Base-by-base conservation (phyloP, 1,140 invertebrate species). In the Hylyphantes graminicola region DNA sequence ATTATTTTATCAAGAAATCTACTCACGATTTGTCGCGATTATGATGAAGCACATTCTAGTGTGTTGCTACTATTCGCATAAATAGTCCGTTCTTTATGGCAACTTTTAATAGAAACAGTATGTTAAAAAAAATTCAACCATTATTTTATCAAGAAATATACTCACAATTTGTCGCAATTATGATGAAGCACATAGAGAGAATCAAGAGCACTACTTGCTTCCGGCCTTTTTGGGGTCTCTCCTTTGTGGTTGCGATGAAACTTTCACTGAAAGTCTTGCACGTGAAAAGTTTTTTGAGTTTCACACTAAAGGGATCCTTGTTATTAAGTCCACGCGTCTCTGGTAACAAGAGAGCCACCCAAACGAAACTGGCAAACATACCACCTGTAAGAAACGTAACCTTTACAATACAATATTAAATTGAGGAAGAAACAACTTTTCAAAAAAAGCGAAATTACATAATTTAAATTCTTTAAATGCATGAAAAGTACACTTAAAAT, bases 111-210 rank as follows among this genome's bases (percentile, higher is more conserved):
- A 5, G 35, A 35, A 35, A 35, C 35, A 35, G 35, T 35, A 35
- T 35, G n/a, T 35, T 35, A 35, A 35, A 35, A 35, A n/a, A n/a
- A n/a, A n/a, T n/a, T 35, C 35, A 35, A 35, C 35, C 35, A 35
- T 35, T 35, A 35, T 35, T 35, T 35, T 35, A 35, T 35, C 35
- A 35, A 35, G 35, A 68, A 68, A 8, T 13, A 65, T 61, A 77
- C 82, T 77, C 63, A 85, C 82, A 85, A 70, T 85, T 77, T 7
- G 35, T 76, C 53, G 82, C 61, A 15, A 85, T 77, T 7, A 85
- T 48, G 15, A 85, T 57, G 17, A 85, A 79, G 15, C 83, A 82
- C 74, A 85, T 85, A 8, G 83, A 78, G 1, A 79, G 21, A 9
- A 85, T 78, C 65, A 85, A 15, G 4, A 85, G 51, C 2, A 74